Evolutionary conservation across 2,797 vertebrate species (phyloP).

Genomic region (Hoplostethus atlanticus): DNA sequence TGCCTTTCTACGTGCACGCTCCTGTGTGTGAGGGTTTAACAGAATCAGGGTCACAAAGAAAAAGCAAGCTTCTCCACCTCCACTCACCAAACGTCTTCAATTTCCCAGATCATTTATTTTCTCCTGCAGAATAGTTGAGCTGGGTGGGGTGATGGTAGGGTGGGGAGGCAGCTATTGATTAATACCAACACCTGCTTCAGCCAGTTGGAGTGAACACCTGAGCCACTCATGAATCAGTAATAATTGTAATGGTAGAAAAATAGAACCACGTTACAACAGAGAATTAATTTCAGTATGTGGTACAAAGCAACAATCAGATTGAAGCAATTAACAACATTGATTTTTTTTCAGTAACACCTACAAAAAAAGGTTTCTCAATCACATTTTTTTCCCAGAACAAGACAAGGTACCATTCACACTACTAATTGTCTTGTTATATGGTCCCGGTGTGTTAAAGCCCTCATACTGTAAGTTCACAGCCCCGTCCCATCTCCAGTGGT

Average conservation of each 20-base stretch:
- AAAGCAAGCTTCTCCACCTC: slow-evolving; percentile 19
- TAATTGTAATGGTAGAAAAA: slow-evolving; percentile 4
- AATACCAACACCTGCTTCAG: background rate
- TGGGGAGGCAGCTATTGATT: slow-evolving; percentile 2
- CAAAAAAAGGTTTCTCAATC: slow-evolving; percentile 48
- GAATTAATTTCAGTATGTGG: slow-evolving; percentile 42
- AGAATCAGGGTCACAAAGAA: slow-evolving; percentile 49
- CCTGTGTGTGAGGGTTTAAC: slow-evolving; percentile 28
- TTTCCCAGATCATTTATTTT: slow-evolving; percentile 62
- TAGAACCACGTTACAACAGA: slow-evolving; percentile 30
- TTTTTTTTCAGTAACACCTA: slow-evolving; percentile 57
- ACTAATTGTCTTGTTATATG: slow-evolving; percentile 74
- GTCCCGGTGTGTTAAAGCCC: slow-evolving; percentile 67
- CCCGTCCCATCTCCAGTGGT: slow-evolving; percentile 73
- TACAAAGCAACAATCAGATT: slow-evolving; percentile 47
- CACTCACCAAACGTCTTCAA: slow-evolving; percentile 41
- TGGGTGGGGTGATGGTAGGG: background rate
- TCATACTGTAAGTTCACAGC: slow-evolving; percentile 62
- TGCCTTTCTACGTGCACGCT: slow-evolving; percentile 23
- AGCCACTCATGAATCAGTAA: slow-evolving; percentile 49
- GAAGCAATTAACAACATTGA: slow-evolving; percentile 68
- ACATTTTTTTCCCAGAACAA: slow-evolving; percentile 36
- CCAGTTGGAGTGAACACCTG: slow-evolving; percentile 44
- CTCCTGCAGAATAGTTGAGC: slow-evolving; percentile 28
- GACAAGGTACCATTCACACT: slow-evolving; percentile 55